Conservation (phyloP, 2,113 vertebrate species). For the Scytalopus superciliaris region DNA sequence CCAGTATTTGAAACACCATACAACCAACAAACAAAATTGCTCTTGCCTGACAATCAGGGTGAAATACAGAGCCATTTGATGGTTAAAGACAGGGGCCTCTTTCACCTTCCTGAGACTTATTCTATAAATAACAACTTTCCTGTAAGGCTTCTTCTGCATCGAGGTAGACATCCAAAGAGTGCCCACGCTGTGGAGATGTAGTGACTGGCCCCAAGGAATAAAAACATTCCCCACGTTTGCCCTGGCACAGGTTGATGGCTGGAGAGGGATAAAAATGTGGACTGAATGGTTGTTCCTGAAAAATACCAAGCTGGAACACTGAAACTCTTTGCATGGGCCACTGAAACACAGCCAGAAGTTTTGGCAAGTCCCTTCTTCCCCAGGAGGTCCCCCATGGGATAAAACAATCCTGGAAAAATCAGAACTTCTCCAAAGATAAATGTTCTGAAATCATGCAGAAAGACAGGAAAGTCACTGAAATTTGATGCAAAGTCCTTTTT, state of each 20-base stretch:
- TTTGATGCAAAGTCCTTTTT: background rate
- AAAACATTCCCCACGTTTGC: background rate
- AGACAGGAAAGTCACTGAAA: background rate
- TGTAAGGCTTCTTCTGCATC: background rate
- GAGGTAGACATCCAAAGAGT: background rate
- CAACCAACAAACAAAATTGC: background rate
- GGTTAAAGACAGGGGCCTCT: background rate
- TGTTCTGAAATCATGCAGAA: background rate
- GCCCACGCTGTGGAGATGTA: background rate
- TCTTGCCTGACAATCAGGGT: background rate
- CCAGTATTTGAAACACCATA: background rate
- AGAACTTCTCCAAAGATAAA: background rate
- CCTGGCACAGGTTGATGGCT: background rate
- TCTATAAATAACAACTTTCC: background rate
- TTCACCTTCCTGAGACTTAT: background rate
- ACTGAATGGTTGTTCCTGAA: background rate
- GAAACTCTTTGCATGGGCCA: background rate
- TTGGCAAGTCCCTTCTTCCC: background rate
- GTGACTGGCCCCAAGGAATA: background rate
- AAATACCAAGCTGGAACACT: background rate
- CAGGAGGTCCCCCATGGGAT: accelerated
- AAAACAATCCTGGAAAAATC: background rate
- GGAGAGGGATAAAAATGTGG: background rate
- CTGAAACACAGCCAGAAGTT: background rate
- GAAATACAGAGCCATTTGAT: background rate